Evolutionary conservation across 2,797 vertebrate species (phyloP), one percentile per base, ranked within the genome.

Genomic region (Hylomyscus alleni): DNA sequence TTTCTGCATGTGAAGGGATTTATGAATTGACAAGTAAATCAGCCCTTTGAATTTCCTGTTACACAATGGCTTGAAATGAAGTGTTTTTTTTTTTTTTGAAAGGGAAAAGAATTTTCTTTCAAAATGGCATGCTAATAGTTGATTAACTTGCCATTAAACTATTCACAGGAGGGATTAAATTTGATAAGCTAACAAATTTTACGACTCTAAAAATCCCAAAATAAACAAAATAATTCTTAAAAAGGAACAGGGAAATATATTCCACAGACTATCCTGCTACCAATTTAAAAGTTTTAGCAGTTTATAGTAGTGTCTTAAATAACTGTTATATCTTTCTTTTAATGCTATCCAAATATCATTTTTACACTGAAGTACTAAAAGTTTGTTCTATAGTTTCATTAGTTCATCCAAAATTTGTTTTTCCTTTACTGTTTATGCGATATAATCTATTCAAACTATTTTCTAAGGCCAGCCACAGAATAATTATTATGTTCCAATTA

Each of bases 1-100:
- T 97, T 78, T 90, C 76, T 92, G 14, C 60, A 94, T 97, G 81
- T 97, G 92, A 95, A 97, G 50, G 34, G 17, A 60, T 83, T 96
- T 93, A 56, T 75, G 26, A 97, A 94, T 76, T 92, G n/a, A 65
- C 76, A 94, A 95, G 69, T 72, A 77, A 87, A 95, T 97, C 67
- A 81, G 22, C 93, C 69, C 85, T 78, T 65, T 97, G 60, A 47
- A 31, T 97, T 96, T 96, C 95, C 50, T 44, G 20, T 93, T 65
- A 24, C 60, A 92, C 62, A 88, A 17, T 1, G 13, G 10, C 37
- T 88, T 98, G 84, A 9, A 94, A 98, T 94, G 13, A 47, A 77
- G 56, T 50, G 62, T 94, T 56, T 84, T 37, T 91, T 87, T 86
- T 37, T 92, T 56, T 95, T 84, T 92, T 81, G n/a, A 95, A 96